These are phyloP conservation scores for Xiphophorus birchmanni DNA, from an alignment of 2,797 vertebrate genomes.

Conservation along the genomic window DNA sequence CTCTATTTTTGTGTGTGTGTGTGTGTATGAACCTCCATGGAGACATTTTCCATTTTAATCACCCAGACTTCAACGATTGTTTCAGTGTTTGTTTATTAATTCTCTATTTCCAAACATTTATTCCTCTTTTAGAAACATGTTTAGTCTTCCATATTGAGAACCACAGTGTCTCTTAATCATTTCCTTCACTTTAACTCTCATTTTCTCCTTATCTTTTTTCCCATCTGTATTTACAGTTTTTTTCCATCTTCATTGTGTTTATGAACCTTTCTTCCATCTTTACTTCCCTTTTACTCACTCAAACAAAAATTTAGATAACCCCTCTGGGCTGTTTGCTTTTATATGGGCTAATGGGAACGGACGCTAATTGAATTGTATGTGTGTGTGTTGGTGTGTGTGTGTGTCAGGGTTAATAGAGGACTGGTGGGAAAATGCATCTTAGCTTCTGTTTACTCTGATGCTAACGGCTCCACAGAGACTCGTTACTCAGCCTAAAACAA, in stretches of 20 bases:
- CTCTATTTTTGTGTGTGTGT: background rate
- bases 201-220: background rate
- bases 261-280: background rate
- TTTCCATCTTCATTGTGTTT: conserved; percentile 30
- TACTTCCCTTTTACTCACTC: conserved; percentile 18
- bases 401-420: conserved; percentile 68
- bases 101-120: background rate
- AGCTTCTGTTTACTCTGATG: conserved; percentile 74
- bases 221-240: background rate
- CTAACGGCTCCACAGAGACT: conserved; percentile 79
- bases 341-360: conserved; percentile 73
- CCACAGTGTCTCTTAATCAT: background rate
- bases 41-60: background rate
- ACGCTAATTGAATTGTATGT: conserved; percentile 54
- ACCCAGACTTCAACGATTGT: background rate
- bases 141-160: background rate
- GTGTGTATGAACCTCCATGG: background rate
- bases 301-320: conserved; percentile 41
- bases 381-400: conserved; percentile 42
- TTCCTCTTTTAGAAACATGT: background rate
- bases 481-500: conserved; percentile 74
- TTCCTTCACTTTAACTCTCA: background rate
- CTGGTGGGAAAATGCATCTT: conserved; percentile 80
- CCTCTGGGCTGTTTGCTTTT: conserved; percentile 75
- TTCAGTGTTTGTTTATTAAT: background rate